phyloP scores from a whole-genome alignment of 2,888 invertebrate genomes.

The Acanthococcus lagerstroemiae region DNA sequence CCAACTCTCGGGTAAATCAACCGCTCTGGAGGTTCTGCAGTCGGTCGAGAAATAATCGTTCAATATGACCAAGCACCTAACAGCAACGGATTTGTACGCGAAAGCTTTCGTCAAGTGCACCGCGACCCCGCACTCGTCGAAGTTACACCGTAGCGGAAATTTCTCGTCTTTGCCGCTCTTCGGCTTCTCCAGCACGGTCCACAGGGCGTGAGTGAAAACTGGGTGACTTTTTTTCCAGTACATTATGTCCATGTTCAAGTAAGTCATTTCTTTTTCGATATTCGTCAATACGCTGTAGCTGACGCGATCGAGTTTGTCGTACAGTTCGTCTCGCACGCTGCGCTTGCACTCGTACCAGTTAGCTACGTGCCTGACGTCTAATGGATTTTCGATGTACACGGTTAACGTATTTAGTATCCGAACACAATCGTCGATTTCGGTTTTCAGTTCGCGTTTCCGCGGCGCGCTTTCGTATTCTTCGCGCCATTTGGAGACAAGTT shows the following conservation, averaged over 20 bases:
- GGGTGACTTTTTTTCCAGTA: not conserved
- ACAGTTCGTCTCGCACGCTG: slow-evolving; percentile 8
- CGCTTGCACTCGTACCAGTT: slow-evolving; percentile 18
- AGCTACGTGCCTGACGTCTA: not conserved
- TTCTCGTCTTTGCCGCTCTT: slow-evolving; percentile 40
- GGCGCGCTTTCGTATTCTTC: not conserved
- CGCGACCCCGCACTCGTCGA: slow-evolving; percentile 47
- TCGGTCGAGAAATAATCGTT: slow-evolving; percentile 53
- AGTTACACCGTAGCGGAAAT: slow-evolving; percentile 47
- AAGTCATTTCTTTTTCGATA: slow-evolving; percentile 22
- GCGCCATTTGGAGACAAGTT: slow-evolving; percentile 9
- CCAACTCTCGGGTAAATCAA: slow-evolving; percentile 35
- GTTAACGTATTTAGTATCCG: slow-evolving; percentile 9
- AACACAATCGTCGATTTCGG: slow-evolving; percentile 18
- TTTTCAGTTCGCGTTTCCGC: not conserved
- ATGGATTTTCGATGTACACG: slow-evolving; percentile 14
- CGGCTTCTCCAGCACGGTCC: slow-evolving; percentile 13
- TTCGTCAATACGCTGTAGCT: slow-evolving; percentile 12
- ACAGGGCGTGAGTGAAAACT: not conserved
- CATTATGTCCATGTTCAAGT: slow-evolving; percentile 12
- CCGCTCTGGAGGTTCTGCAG: slow-evolving; percentile 41
- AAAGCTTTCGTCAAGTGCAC: slow-evolving; percentile 49
- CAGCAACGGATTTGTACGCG: slow-evolving; percentile 47
- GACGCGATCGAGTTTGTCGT: slow-evolving; percentile 10
- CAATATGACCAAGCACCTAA: slow-evolving; percentile 48